Percentiles rank a stretch among this genome's conserved stretches.
Evolutionary conservation across 1,140 invertebrate species (phyloP).

Genomic region (Hycleus phaleratus): DNA sequence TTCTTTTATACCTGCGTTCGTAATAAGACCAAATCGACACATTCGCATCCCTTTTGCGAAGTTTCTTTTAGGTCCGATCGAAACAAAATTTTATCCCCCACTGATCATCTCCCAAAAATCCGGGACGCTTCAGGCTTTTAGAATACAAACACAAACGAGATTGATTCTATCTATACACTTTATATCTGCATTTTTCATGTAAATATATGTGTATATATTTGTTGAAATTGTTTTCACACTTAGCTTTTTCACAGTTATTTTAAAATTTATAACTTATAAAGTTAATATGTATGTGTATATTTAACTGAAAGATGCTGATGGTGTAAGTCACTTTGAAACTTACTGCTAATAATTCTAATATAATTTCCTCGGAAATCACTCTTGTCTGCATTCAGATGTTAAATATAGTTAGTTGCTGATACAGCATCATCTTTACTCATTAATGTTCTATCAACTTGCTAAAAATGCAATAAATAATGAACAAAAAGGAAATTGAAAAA

Average conservation of each 20-base stretch:
- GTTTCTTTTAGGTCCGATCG: conserved; percentile 9
- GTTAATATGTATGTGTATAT: neutral
- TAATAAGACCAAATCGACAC: conserved; percentile 14
- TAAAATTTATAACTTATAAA: no score
- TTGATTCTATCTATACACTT: neutral
- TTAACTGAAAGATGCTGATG: conserved; percentile 10
- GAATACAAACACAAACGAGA: conserved; percentile 7
- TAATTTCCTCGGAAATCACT: conserved; percentile 6
- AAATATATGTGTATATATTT: no score
- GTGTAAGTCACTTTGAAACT: conserved; percentile 10
- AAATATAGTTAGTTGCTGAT: no score
- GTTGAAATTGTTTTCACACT: no score
- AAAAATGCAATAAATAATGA: no score
- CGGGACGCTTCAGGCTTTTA: conserved; percentile 4
- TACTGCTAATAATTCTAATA: conserved; percentile 10
- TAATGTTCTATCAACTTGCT: no score
- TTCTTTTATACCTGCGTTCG: conserved; percentile 13
- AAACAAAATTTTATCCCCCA: conserved; percentile 13
- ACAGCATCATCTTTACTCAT: no score
- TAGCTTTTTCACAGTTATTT: no score
- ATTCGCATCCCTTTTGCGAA: conserved; percentile 6
- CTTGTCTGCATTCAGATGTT: neutral
- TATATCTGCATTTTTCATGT: no score
- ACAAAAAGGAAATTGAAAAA: no score
- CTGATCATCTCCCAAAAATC: conserved; percentile 12